Conservation (phyloP, 2,113 vertebrate species). For the Nycticebus coucang region DNA sequence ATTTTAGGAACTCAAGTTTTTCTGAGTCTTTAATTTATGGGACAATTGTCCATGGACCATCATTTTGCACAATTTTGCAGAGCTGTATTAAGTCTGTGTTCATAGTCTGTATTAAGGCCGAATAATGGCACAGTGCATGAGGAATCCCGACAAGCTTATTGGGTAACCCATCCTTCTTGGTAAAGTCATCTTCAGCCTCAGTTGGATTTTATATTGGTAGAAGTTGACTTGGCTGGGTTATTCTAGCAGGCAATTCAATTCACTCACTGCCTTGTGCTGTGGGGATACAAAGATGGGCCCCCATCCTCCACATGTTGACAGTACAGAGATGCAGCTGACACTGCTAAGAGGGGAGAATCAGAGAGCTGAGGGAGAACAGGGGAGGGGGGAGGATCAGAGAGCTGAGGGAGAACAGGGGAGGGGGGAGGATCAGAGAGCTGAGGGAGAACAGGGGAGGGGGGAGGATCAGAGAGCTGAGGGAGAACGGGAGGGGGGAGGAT, state of each 20-base stretch:
- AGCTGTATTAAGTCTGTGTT: background rate
- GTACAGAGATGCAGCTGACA: background rate
- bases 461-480: no score
- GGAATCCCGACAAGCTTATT: background rate
- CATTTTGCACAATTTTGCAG: background rate
- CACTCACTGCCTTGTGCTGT: background rate
- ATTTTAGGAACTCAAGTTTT: slow-evolving; percentile 37
- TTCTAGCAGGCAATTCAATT: background rate
- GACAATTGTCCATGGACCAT: background rate
- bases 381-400: no score
- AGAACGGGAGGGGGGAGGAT: background rate
- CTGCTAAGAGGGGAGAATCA: background rate
- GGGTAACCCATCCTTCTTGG: background rate
- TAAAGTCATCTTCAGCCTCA: background rate
- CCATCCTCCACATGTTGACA: background rate
- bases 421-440: no score
- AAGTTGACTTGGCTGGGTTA: background rate
- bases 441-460: background rate
- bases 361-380: no score
- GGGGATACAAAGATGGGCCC: background rate
- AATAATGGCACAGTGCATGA: background rate
- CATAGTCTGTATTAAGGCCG: background rate
- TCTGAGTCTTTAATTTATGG: background rate
- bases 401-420: background rate
- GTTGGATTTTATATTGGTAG: background rate